Evolutionary conservation across 2,797 vertebrate genomes (phyloP).

Genomic region (Enteromius afrohamiltoni): DNA sequence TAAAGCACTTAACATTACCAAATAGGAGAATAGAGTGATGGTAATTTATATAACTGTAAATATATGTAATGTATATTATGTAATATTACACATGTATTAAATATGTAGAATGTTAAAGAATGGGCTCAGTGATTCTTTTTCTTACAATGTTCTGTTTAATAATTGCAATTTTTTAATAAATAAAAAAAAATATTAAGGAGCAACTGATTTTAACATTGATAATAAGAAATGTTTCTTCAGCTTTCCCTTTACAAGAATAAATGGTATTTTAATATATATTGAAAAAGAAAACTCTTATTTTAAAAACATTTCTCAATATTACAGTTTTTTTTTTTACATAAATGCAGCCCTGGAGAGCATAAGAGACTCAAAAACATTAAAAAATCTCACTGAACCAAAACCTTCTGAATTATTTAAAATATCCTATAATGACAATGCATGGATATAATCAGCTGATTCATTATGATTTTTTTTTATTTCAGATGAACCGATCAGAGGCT

Average conservation of each 20-base stretch:
- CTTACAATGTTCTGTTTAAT: background rate
- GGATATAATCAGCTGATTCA: background rate
- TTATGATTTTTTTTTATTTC: constrained; percentile 19
- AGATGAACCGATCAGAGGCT: constrained; percentile 79
- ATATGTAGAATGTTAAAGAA: background rate
- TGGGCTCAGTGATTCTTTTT: background rate
- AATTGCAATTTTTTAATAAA: too few relatives aligned
- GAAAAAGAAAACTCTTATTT: background rate
- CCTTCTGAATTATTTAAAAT: background rate
- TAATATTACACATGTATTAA: background rate
- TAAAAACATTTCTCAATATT: background rate
- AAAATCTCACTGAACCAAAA: background rate
- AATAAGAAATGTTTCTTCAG: background rate
- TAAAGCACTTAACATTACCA: too few relatives aligned
- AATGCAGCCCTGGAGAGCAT: background rate
- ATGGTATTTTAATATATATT: background rate
- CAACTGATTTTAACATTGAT: background rate
- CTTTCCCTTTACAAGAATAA: background rate
- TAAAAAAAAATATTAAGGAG: background rate
- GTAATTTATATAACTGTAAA: background rate
- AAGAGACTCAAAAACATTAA: background rate
- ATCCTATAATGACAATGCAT: background rate
- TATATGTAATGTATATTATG: too few relatives aligned
- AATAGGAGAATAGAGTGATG: too few relatives aligned
- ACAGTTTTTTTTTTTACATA: background rate